Evolutionary conservation across 2,113 vertebrate species (phyloP), one percentile per base, ranked within the genome.

Genomic region (Pedetes capensis): DNA sequence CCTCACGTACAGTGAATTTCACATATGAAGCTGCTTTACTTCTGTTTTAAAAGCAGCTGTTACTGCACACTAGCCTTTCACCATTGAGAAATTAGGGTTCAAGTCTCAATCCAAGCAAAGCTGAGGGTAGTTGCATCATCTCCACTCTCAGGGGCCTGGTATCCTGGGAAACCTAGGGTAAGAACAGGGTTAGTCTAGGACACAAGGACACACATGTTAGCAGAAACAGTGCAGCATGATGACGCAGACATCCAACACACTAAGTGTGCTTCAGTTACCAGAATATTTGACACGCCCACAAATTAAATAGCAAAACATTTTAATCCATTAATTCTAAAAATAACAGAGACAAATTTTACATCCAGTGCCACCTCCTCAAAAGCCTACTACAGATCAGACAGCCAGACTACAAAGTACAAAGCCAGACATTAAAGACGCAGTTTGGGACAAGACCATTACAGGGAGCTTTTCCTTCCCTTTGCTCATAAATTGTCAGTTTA

Each of bases 301-400:
- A 97, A 96, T 95, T 95, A 96, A 94, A 96, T 32, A 97, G 93
- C 90, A 97, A 97, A 96, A 97, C 92, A 95, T 95, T 97, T 97
- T 96, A 97, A 97, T 97, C 91, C 79, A 97, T 95, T 96, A 97
- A 93, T 93, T 95, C 93, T 96, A 97, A 97, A 97, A 97, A 97
- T 97, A 97, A 97, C 61, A 93, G 49, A 96, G 95, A 96, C 82
- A 91, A n/a, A n/a, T 92, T 95, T 96, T 83, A 92, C 86, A 96
- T 89, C 81, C 1, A 0, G 89, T 95, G 79, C 96, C 79, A 93
- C 90, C 94, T 90, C 93, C 89, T 96, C 95, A 88, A 84, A 80
- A 97, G 95, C 92, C 87, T 95, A 83, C 64, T 94, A 93, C 88
- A 96, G 81, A 88, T 86, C 32, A 97, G 93, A 93, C 64, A 95